These are phyloP conservation scores for Chaitophorus viminalis DNA, from an alignment of 2,888 invertebrate genomes.

Conservation along the genomic window DNA sequence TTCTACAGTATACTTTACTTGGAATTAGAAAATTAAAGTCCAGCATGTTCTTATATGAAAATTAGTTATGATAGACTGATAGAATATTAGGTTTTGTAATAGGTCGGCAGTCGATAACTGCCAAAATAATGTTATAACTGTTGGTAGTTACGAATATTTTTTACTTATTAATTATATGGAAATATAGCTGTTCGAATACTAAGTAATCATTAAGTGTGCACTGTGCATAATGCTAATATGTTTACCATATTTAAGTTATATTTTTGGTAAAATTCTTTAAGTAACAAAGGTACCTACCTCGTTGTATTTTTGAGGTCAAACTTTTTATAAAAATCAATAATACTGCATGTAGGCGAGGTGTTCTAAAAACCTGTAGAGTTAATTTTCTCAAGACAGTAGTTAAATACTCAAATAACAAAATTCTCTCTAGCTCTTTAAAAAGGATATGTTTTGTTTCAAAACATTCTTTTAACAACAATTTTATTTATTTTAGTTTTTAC, in stretches of 20 bases:
- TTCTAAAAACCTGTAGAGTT: constrained; percentile 51
- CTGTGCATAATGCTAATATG: background rate
- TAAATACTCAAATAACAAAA: background rate
- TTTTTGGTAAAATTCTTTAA: background rate
- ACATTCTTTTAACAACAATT: background rate
- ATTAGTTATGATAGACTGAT: no score
- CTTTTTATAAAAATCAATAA: constrained; percentile 57
- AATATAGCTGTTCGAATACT: background rate
- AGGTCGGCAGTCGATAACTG: no score
- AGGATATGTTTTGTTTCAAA: background rate
- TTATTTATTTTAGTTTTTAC: background rate
- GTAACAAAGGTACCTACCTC: background rate
- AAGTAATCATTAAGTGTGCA: background rate
- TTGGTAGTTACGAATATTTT: no score
- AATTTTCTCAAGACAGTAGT: background rate
- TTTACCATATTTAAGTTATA: constrained; percentile 1
- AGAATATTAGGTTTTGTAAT: no score
- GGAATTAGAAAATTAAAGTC: no score
- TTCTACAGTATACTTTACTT: background rate
- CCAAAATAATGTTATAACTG: no score
- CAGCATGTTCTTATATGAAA: no score
- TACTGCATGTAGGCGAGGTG: constrained; percentile 4
- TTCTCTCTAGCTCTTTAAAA: background rate
- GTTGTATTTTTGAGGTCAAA: constrained; percentile 48
- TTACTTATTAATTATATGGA: background rate